Base-by-base conservation (phyloP, 2,797 vertebrate genomes). In the Spea hammondii region DNA sequence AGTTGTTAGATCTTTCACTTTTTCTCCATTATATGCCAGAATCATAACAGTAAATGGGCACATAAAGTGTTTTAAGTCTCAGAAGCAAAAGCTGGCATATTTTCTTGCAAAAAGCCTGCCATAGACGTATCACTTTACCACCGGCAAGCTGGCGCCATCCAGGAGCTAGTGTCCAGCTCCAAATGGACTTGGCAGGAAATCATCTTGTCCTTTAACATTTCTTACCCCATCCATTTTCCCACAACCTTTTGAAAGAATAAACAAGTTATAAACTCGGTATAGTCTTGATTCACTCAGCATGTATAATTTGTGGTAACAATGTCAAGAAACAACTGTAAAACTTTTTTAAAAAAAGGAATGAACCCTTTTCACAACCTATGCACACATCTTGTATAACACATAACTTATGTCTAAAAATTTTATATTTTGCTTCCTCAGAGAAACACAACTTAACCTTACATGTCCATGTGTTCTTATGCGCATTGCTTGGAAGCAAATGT, bases 31-130 rank as follows among this genome's bases (percentile, higher is more conserved):
- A 59, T 59, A 76, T 50, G 66, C 68, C 73, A 76, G 51, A 65
- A 66, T 57, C n/a, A 57, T 72, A 71, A 54, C 60, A 80, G 72
- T 65, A 80, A 80, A 59, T 80, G 68, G 73, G 79, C 68, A 71
- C 67, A 14, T 64, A 65, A 80, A 75, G 67, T 80, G 79, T 76
- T 75, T 70, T 67, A 80, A 75, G 67, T 80, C 67, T 73, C 72
- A 5, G 44, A 80, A 80, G 72, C 14, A 59, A 64, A 70, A 72
- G 17, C 60, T 80, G 79, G 73, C 68, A 80, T 32, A 51, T 47
- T 54, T 51, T 9, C 55, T 69, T 68, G 77, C 65, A 74, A 46
- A 74, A 67, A 62, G 55, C 69, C 72, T 65, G 72, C 59, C 72
- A 76, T 54, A 51, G 57, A 59, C 72, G 9, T 76, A 75, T 75